Base-by-base conservation (phyloP, 1,140 invertebrate genomes). In the Drosophila grimshawi region DNA sequence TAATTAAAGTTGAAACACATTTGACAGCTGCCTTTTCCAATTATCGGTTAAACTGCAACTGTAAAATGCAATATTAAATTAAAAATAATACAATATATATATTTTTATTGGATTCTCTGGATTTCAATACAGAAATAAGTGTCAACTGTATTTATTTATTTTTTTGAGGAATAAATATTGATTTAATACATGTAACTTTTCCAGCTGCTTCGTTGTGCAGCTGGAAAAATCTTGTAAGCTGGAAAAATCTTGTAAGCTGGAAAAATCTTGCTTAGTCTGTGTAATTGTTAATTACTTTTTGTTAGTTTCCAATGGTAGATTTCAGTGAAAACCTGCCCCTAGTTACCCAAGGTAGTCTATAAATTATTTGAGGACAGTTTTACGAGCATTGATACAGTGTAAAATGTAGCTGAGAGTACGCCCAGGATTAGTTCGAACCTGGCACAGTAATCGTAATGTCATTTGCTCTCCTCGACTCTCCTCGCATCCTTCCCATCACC, bases 371-470 rank as follows among this genome's bases (percentile, higher is more conserved):
- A 8, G 41, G 49, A 65, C 65, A 65, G 66, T 33, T 67, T 73
- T 73, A 60, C 57, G 57, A 60, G 57, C 49, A 66, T 67, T 73
- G 70, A 68, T 73, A 67, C 61, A 73, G 70, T 73, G 55, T 33
- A 6, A 48, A 73, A 64, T 73, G 55, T 33, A 4, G 48, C 11
- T n/a, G 37, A 49, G 19, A 27, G 35, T 11, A 29, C 19, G 64
- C 49, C 49, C 7, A 2, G 32, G 7, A 43, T 3, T 7, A 48
- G 39, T 67, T 60, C 56, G 63, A 73, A 41, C 43, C 35, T 48
- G 57, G 32, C 43, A 46, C 43, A 48, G 48, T 60, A 60, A 32
- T 41, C 51, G 52, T 62, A 74, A 74, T 69, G 71, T 27, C 57
- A 48, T 49, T 56, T 37, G 11, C 52, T 27, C 30, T 27, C 30